Percentiles rank a stretch among this genome's conserved stretches.
Evolutionary conservation across 2,888 invertebrate species (phyloP).

Genomic region (Coremacera marginata): DNA sequence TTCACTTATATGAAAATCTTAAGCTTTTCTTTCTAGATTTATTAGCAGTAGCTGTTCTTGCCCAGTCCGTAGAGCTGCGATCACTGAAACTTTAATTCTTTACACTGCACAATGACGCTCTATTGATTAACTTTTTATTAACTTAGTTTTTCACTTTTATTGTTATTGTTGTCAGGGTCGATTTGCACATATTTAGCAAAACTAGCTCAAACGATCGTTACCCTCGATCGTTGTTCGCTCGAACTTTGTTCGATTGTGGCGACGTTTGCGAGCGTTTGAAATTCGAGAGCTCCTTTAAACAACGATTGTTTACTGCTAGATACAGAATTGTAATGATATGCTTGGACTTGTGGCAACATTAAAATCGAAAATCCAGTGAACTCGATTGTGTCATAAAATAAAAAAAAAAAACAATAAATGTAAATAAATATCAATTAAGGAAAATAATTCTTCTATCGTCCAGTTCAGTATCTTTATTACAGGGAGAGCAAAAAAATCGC

Average conservation of each 20-base stretch:
- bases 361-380: neutral
- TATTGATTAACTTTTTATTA: neutral
- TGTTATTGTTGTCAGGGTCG: neutral
- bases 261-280: neutral
- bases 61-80: too few relatives aligned
- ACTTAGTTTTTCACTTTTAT: neutral
- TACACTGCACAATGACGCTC: neutral
- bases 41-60: too few relatives aligned
- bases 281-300: neutral
- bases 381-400: neutral
- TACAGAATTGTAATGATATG: conserved; percentile 10
- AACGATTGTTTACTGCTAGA: conserved; percentile 17
- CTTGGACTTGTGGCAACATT: neutral
- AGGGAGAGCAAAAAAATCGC: too few relatives aligned
- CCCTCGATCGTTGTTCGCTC: neutral
- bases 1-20: too few relatives aligned
- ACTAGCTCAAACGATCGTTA: neutral
- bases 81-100: too few relatives aligned
- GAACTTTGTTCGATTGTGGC: neutral
- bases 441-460: too few relatives aligned
- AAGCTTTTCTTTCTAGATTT: too few relatives aligned
- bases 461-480: too few relatives aligned
- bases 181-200: neutral
- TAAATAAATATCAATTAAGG: too few relatives aligned
- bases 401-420: too few relatives aligned